phyloP scores from a whole-genome alignment of 2,113 vertebrate species.

The Megaceryle torquata region DNA sequence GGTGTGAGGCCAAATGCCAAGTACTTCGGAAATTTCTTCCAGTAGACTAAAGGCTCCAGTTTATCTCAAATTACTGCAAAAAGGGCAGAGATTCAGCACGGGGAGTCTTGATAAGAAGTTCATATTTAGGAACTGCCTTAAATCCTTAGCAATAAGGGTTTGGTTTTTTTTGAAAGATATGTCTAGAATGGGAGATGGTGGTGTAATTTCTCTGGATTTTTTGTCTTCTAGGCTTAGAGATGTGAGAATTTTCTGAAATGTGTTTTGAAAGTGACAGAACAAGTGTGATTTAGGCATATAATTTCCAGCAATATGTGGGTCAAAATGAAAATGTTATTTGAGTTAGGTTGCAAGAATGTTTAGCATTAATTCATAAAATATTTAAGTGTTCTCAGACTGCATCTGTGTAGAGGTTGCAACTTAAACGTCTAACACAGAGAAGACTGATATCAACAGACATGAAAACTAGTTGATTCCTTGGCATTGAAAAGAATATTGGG shows the following conservation, averaged over 20 bases:
- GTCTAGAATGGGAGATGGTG: neutral
- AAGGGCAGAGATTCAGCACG: neutral
- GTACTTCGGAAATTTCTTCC: slow-evolving; percentile 13
- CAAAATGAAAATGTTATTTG: neutral
- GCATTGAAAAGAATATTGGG: neutral
- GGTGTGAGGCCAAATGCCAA: slow-evolving; percentile 45
- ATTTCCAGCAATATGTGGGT: neutral
- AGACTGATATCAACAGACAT: neutral
- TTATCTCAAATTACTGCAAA: slow-evolving; percentile 16
- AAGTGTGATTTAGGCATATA: neutral
- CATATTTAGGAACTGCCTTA: neutral
- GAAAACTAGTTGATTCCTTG: neutral
- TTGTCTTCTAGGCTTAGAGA: neutral
- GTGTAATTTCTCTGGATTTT: neutral
- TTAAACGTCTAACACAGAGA: neutral
- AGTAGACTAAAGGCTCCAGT: neutral
- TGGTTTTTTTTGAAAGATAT: neutral
- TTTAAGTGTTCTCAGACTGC: neutral
- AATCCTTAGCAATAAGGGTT: neutral
- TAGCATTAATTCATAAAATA: neutral
- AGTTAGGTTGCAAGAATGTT: neutral
- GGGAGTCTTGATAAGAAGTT: neutral
- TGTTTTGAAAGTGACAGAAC: neutral
- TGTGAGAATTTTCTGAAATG: neutral
- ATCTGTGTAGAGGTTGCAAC: neutral